Percentiles rank a stretch among this genome's conserved stretches.
These are phyloP conservation scores for Vanessa atalanta DNA, from an alignment of 1,140 invertebrate genomes.

Conservation along the genomic window DNA sequence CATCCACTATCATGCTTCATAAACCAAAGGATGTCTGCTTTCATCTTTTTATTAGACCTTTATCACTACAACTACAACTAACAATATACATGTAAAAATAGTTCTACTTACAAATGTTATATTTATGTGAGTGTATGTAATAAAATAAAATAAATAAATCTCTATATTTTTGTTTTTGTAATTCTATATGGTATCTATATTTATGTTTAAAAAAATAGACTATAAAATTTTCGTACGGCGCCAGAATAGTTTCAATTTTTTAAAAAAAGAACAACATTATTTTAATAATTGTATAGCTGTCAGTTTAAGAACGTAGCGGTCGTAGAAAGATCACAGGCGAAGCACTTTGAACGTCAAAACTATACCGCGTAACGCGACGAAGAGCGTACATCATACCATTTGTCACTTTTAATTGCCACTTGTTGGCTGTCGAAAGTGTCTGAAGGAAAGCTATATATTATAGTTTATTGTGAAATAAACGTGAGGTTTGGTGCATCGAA, in stretches of 20 bases:
- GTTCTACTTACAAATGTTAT: not conserved
- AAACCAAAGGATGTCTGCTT: constrained; percentile 52
- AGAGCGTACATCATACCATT: constrained; percentile 71
- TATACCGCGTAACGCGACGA: constrained; percentile 43
- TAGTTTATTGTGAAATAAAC: constrained; percentile 78
- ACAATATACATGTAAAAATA: not conserved
- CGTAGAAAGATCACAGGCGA: constrained; percentile 62
- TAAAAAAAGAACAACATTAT: constrained; percentile 18
- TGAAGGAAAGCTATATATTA: constrained; percentile 70
- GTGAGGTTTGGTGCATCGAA: constrained; percentile 38
- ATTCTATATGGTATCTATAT: not conserved
- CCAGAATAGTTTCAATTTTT: constrained; percentile 11
- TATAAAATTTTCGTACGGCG: constrained; percentile 5
- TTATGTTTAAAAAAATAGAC: not conserved
- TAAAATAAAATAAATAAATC: not conserved
- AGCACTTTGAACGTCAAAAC: constrained; percentile 52
- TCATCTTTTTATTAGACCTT: constrained; percentile 61
- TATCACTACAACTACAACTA: constrained; percentile 49
- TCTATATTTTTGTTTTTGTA: not conserved
- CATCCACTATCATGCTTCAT: constrained; percentile 58
- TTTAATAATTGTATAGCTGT: constrained; percentile 49
- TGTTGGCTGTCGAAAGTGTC: constrained; percentile 74
- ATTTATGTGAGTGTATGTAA: not conserved
- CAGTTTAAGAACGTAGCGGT: constrained; percentile 47
- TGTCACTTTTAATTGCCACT: constrained; percentile 80